phyloP scores from a whole-genome alignment of 2,888 invertebrate species.

The Apamea epomidion region DNA sequence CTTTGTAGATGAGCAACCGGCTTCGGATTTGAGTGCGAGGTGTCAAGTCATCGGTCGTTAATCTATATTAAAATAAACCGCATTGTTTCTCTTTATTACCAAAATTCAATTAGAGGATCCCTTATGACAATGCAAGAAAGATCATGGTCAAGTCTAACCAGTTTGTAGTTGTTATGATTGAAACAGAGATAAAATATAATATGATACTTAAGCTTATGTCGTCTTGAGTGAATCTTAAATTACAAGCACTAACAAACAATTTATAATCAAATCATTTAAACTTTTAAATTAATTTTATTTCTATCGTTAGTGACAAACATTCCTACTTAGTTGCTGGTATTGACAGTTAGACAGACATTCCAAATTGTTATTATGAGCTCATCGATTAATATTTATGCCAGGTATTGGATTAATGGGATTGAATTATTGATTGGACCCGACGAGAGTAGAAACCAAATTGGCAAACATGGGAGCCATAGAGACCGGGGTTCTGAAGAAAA shows the following conservation, averaged over 20 bases:
- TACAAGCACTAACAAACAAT: background rate
- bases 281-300: background rate
- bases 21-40: slow-evolving; percentile 75
- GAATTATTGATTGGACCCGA: slow-evolving; percentile 54
- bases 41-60: slow-evolving; percentile 89
- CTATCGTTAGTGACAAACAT: slow-evolving; percentile 4
- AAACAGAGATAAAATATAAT: slow-evolving; percentile 42
- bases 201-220: slow-evolving; percentile 29
- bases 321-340: slow-evolving; percentile 20
- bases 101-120: slow-evolving; percentile 81
- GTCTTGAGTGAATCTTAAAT: slow-evolving; percentile 20
- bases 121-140: slow-evolving; percentile 68
- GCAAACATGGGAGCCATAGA: background rate
- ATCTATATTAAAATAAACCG: slow-evolving; percentile 89
- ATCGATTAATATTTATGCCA: slow-evolving; percentile 55
- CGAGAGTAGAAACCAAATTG: slow-evolving; percentile 45
- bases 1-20: slow-evolving; percentile 66
- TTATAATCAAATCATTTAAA: background rate
- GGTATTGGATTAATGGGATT: slow-evolving; percentile 45
- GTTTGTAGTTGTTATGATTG: slow-evolving; percentile 47
- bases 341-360: slow-evolving; percentile 48
- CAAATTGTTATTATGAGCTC: slow-evolving; percentile 55
- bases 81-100: slow-evolving; percentile 86
- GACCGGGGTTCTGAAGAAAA: background rate
- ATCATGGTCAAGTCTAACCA: slow-evolving; percentile 51